Evolutionary conservation across 1,140 invertebrate genomes (phyloP), one percentile per base, ranked within the genome.

Genomic region (Zaprionus capensis): DNA sequence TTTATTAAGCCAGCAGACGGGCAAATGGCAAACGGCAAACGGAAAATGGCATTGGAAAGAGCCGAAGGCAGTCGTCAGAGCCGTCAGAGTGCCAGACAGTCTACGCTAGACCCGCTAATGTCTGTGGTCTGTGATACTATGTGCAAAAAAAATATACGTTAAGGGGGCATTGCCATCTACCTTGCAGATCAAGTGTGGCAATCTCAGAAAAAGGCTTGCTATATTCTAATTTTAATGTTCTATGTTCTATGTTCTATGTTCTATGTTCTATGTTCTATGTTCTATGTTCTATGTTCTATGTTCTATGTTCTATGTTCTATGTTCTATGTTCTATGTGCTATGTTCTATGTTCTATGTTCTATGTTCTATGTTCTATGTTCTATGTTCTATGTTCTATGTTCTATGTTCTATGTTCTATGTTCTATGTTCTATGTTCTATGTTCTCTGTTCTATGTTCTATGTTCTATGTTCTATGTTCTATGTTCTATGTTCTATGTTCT

Each of bases 1-100:
- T 82, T 82, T 82, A 82, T 82, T 82, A 82, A 82, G 76, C 78
- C 73, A 66, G 58, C 70, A 17, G 41, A 9, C 41, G n/a, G 41
- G n/a, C n/a, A n/a, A n/a, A n/a, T 2, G 76, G 67, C 80, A 82
- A 68, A 76, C 71, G 71, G 72, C 66, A 70, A 58, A 38, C 36
- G 78, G 71, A 66, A 71, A 76, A 80, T 71, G 71, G 61, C 78
- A 66, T 57, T 71, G 61, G 65, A 44, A 41, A 14, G 56, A 36
- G n/a, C n/a, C 12, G 56, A 26, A 15, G 24, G 26, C 14, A 36
- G n/a, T 17, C 49, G 28, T 65, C 65, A 73, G 71, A 38, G 64
- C 53, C 34, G 64, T 46, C 41, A 46, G 41, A 46, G 15, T 44
- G 41, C 41, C 41, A 34, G 46, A 49, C 46, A 49, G 20, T 51